phyloP scores from a whole-genome alignment of 2,888 invertebrate species.

The Hedychridium roseum region DNA sequence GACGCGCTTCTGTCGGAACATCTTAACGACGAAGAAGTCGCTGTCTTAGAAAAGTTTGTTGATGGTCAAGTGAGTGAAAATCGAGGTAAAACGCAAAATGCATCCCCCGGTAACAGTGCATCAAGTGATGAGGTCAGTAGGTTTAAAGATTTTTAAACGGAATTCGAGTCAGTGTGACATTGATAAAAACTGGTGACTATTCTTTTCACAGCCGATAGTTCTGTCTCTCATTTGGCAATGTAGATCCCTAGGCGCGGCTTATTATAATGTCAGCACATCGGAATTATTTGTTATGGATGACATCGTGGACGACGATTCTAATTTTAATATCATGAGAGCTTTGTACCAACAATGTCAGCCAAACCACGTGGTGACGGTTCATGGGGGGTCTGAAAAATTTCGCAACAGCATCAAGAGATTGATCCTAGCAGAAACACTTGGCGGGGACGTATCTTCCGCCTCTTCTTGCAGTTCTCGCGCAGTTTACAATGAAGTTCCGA shows the following conservation, averaged over 20 bases:
- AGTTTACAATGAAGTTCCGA: conserved; percentile 68
- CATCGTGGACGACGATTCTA: conserved; percentile 71
- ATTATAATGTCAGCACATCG: conserved; percentile 73
- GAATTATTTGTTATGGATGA: conserved; percentile 76
- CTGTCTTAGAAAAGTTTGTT: no score
- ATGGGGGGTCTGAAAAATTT: conserved; percentile 67
- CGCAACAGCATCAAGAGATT: conserved; percentile 64
- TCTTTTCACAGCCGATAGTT: no score
- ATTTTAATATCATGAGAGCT: conserved; percentile 69
- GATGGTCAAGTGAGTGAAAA: no score
- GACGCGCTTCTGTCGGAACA: no score
- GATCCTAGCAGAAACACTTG: conserved; percentile 44
- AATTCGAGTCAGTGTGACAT: no score
- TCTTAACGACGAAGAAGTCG: no score
- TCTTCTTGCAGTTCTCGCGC: conserved; percentile 58
- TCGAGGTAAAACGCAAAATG: no score
- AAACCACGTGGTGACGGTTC: conserved; percentile 67
- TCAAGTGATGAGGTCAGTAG: no score
- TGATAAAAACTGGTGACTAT: no score
- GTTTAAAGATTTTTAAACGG: no score
- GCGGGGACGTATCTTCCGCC: conserved; percentile 34
- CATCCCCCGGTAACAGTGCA: no score
- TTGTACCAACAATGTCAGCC: conserved; percentile 72
- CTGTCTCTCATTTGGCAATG: not conserved
- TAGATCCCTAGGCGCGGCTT: conserved; percentile 73